These are phyloP conservation scores for Podilymbus podiceps DNA, from an alignment of 2,113 vertebrate genomes.

Conservation along the genomic window DNA sequence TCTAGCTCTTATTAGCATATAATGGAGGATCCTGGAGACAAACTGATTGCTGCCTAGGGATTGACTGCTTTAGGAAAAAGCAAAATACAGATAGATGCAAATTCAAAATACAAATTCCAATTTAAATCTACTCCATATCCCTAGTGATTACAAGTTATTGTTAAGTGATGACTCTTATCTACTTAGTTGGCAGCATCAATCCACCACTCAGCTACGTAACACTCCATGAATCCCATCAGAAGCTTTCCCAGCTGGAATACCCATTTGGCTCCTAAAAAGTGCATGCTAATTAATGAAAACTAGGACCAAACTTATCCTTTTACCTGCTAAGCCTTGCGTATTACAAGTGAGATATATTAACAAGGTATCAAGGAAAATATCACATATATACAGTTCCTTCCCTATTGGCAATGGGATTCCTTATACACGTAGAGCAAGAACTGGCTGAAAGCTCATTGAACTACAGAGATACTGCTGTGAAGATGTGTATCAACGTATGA, in stretches of 20 bases:
- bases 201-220: not conserved
- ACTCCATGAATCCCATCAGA: not conserved
- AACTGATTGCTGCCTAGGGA: not conserved
- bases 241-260: not conserved
- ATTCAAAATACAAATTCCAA: not conserved
- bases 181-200: not conserved
- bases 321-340: not conserved
- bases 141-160: not conserved
- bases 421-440: not conserved
- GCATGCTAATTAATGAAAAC: not conserved
- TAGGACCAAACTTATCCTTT: not conserved
- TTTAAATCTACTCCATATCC: not conserved
- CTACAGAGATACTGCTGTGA: not conserved
- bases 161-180: not conserved
- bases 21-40: slow-evolving; percentile 17
- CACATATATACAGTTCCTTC: not conserved
- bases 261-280: not conserved
- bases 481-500: not conserved
- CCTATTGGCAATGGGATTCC: not conserved
- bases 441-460: not conserved
- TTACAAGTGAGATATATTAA: not conserved
- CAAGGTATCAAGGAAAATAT: not conserved
- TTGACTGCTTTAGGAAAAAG: not conserved
- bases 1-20: not conserved
- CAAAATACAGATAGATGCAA: slow-evolving; percentile 1